phyloP scores from a whole-genome alignment of 2,888 invertebrate genomes.

The Stenotaenia linearis region DNA sequence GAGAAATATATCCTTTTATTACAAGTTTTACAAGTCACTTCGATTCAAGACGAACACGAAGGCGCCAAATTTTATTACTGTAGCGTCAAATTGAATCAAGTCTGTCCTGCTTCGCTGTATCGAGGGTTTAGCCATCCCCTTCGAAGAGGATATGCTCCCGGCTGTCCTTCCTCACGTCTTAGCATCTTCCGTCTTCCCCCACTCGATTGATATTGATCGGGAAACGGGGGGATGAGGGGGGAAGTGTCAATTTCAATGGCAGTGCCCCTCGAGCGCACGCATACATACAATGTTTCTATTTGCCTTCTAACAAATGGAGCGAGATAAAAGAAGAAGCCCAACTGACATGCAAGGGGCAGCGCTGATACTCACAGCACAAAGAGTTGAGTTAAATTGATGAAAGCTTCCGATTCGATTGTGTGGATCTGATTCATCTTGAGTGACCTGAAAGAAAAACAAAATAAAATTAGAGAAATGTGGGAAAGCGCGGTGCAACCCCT shows the following conservation, averaged over 20 bases:
- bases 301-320: not conserved
- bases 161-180: not conserved
- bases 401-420: constrained; percentile 65
- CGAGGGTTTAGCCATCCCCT: not conserved
- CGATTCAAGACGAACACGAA: not conserved
- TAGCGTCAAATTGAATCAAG: not conserved
- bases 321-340: constrained; percentile 14
- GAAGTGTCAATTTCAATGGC: constrained; percentile 22
- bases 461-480: constrained; percentile 35
- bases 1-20: not conserved
- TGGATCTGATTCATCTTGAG: constrained; percentile 64
- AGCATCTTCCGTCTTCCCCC: not conserved
- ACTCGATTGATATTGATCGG: constrained; percentile 26
- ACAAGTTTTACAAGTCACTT: not conserved
- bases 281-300: constrained; percentile 11
- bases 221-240: not conserved
- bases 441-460: constrained; percentile 54
- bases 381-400: constrained; percentile 64
- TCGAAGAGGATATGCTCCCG: not conserved
- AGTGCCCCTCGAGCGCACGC: not conserved
- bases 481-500: no score
- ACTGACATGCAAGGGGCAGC: not conserved
- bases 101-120: not conserved
- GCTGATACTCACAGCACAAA: constrained; percentile 3
- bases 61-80: constrained; percentile 7